A percentile compares a stretch with the other conserved stretches of the same genome.
Conservation (phyloP, 2,888 invertebrate species). For the Ptychoptera albimana region DNA sequence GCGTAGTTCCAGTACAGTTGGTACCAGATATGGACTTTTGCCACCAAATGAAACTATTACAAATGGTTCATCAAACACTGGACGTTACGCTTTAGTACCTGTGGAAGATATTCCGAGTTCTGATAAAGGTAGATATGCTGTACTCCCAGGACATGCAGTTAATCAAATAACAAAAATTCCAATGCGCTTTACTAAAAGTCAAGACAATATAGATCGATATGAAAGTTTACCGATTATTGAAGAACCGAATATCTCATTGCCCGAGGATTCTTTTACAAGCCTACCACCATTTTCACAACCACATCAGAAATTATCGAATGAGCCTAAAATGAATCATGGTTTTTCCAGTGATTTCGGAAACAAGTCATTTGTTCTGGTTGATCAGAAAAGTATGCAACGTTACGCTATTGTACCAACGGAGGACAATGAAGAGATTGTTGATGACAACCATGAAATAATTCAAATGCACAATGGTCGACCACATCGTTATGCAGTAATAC, state of each 20-base stretch:
- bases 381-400: slow-evolving; percentile 37
- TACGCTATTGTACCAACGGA: slow-evolving; percentile 49
- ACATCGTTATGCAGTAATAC: slow-evolving; percentile 41
- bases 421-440: slow-evolving; percentile 35
- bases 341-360: slow-evolving; percentile 31
- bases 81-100: slow-evolving; percentile 36
- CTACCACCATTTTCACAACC: slow-evolving; percentile 18
- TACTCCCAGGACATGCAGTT: slow-evolving; percentile 22
- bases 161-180: slow-evolving; percentile 14
- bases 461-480: slow-evolving; percentile 31
- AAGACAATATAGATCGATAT: slow-evolving; percentile 25
- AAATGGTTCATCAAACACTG: slow-evolving; percentile 25
- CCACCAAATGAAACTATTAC: slow-evolving; percentile 5
- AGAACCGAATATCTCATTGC: slow-evolving; percentile 19
- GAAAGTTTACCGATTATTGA: slow-evolving; percentile 14
- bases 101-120: slow-evolving; percentile 24
- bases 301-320: slow-evolving; percentile 1
- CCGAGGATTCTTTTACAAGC: slow-evolving; percentile 24
- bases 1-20: no score
- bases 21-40: not conserved
- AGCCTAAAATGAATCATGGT: slow-evolving; percentile 23
- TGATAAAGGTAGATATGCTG: slow-evolving; percentile 23
- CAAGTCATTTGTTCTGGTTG: slow-evolving; percentile 32
- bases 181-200: slow-evolving; percentile 26
- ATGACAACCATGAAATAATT: slow-evolving; percentile 30